A percentile compares a stretch with the other conserved stretches of the same genome.
These are phyloP conservation scores for Sclerodermus sp. DNA, from an alignment of 2,888 invertebrate genomes.

Conservation along the genomic window DNA sequence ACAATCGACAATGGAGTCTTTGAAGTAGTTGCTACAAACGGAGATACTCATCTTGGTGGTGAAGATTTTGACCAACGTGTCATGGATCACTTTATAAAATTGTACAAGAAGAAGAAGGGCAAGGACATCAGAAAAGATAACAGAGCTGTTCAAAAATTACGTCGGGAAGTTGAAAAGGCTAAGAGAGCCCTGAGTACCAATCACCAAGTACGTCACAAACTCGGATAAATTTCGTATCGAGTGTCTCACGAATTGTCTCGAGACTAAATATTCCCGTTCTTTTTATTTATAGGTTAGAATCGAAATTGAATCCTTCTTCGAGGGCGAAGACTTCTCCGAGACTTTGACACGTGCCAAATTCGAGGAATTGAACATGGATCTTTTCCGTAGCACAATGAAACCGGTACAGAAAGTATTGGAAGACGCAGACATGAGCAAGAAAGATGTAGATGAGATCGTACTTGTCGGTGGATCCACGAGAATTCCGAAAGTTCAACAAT, in stretches of 20 bases:
- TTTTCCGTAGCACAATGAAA: constrained; percentile 66
- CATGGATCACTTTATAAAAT: constrained; percentile 98
- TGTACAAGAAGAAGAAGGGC: constrained; percentile 98
- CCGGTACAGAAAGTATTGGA: constrained; percentile 84
- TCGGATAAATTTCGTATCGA: not conserved
- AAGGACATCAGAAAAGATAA: constrained; percentile 95
- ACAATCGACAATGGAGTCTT: constrained; percentile 99
- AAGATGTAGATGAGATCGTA: constrained; percentile 98
- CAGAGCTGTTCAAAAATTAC: constrained; percentile 92
- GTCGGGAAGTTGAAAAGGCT: constrained; percentile 97
- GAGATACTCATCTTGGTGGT: constrained; percentile 97
- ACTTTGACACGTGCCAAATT: constrained; percentile 97
- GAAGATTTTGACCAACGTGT: constrained; percentile 99
- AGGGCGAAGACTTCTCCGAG: constrained; percentile 98
- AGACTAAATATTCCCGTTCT: not conserved
- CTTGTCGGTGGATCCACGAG: constrained; percentile 98
- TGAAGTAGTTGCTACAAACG: constrained; percentile 89
- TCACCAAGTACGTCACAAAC: constrained; percentile 67
- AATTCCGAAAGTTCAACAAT: constrained; percentile 95
- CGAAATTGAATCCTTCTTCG: constrained; percentile 98
- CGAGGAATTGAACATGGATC: constrained; percentile 92
- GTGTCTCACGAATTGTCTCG: not conserved
- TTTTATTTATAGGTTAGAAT: constrained; percentile 71
- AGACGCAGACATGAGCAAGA: constrained; percentile 98
- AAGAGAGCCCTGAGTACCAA: constrained; percentile 92